Evolutionary conservation across 1,140 invertebrate genomes (phyloP).

Genomic region (Aradophagus sp.): DNA sequence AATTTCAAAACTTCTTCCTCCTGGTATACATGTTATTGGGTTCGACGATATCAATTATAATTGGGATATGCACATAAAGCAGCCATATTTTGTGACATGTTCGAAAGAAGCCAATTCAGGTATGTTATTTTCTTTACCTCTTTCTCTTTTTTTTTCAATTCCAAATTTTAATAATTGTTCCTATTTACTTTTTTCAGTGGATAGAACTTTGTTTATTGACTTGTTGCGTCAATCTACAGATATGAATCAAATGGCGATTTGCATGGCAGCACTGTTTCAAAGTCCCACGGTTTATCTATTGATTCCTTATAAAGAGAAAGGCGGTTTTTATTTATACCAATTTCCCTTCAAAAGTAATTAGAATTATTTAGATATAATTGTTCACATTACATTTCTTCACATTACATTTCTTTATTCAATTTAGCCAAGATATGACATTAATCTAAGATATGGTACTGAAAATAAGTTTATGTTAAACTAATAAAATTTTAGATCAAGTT

Average conservation of each 20-base stretch:
- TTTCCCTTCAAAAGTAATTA: no score
- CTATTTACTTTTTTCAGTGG: constrained; percentile 20
- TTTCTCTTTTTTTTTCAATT: no score
- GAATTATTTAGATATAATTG: no score
- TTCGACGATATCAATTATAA: constrained; percentile 14
- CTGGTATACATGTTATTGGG: constrained; percentile 30
- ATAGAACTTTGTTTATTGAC: constrained; percentile 35
- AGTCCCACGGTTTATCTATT: constrained; percentile 35
- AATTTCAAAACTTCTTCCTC: neutral
- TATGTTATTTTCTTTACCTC: neutral
- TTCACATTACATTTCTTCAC: no score
- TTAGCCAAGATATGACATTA: no score
- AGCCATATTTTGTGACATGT: constrained; percentile 35
- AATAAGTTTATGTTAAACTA: no score
- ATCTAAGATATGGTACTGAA: no score
- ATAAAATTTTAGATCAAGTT: no score
- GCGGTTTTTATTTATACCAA: constrained; percentile 50
- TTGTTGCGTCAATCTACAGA: constrained; percentile 26
- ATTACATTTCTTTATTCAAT: no score
- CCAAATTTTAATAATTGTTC: neutral
- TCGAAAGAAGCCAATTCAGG: constrained; percentile 18
- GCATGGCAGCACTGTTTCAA: constrained; percentile 6
- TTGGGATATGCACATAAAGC: constrained; percentile 11
- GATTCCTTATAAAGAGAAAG: constrained; percentile 36
- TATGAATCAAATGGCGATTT: constrained; percentile 33